Conservation (phyloP, 2,113 vertebrate species). For the Saguinus midas region DNA sequence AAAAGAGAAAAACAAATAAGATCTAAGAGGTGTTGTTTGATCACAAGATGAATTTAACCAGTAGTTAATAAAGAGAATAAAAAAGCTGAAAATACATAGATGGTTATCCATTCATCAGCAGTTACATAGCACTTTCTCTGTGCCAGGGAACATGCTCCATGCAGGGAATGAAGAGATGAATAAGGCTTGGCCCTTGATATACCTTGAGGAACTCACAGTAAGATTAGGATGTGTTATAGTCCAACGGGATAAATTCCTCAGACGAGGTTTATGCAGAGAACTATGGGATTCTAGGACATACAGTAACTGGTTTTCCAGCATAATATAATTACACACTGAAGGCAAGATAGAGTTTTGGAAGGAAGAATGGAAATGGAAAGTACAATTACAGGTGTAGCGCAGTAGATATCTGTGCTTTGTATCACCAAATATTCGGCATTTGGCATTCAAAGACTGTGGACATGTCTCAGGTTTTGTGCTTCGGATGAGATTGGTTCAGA, state of each 20-base stretch:
- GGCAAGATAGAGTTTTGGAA: not conserved
- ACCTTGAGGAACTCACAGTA: not conserved
- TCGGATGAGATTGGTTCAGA: not conserved
- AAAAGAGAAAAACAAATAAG: not conserved
- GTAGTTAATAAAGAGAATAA: not conserved
- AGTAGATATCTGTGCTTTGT: not conserved
- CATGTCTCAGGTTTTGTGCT: not conserved
- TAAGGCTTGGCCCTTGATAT: not conserved
- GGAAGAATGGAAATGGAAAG: not conserved
- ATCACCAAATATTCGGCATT: not conserved
- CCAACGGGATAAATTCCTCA: not conserved
- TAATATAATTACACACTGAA: not conserved
- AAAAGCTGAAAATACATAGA: not conserved
- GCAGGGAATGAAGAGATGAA: not conserved
- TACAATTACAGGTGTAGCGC: not conserved
- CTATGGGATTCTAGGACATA: not conserved
- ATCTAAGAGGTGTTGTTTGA: not conserved
- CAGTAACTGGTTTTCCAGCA: not conserved
- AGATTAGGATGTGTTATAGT: not conserved
- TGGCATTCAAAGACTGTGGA: not conserved
- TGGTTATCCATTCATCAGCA: not conserved
- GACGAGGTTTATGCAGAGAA: not conserved
- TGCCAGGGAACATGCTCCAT: not conserved
- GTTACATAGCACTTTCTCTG: not conserved
- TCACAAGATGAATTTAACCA: not conserved